These are phyloP conservation scores for Belonocnema kinseyi DNA, from an alignment of 1,140 invertebrate species.

Conservation along the genomic window DNA sequence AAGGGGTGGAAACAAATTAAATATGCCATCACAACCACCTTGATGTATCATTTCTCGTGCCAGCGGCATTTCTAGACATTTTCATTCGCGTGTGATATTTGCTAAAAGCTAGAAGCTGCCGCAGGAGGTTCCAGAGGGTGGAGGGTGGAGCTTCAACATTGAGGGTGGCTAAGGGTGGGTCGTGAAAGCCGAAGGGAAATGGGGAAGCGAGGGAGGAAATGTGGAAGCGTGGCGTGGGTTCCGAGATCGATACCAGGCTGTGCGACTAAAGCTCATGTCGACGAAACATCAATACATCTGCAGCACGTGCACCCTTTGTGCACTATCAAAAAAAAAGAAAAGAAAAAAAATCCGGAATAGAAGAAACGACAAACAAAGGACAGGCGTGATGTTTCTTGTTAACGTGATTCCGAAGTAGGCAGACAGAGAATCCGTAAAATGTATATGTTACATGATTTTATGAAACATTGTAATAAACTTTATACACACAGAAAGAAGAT, in stretches of 20 bases:
- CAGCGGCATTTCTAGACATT: constrained; percentile 55
- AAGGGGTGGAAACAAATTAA: neutral
- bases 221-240: constrained; percentile 42
- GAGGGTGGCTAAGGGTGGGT: constrained; percentile 40
- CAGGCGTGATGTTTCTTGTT: too few relatives aligned
- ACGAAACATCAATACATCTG: constrained; percentile 59
- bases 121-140: constrained; percentile 32
- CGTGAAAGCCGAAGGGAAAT: constrained; percentile 41
- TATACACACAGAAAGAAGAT: too few relatives aligned
- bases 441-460: too few relatives aligned
- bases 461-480: too few relatives aligned
- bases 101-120: constrained; percentile 50
- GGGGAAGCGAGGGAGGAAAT: constrained; percentile 38
- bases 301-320: constrained; percentile 54
- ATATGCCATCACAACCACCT: constrained; percentile 36
- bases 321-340: constrained; percentile 17
- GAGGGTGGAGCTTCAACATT: constrained; percentile 50
- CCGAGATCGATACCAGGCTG: constrained; percentile 57
- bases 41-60: constrained; percentile 57
- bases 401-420: too few relatives aligned
- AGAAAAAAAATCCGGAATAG: neutral
- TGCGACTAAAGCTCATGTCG: constrained; percentile 57
- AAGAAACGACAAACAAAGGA: too few relatives aligned
- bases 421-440: too few relatives aligned
- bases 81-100: constrained; percentile 56